Conservation (phyloP, 1,140 invertebrate species). For the Brachionus calyciflorus region DNA sequence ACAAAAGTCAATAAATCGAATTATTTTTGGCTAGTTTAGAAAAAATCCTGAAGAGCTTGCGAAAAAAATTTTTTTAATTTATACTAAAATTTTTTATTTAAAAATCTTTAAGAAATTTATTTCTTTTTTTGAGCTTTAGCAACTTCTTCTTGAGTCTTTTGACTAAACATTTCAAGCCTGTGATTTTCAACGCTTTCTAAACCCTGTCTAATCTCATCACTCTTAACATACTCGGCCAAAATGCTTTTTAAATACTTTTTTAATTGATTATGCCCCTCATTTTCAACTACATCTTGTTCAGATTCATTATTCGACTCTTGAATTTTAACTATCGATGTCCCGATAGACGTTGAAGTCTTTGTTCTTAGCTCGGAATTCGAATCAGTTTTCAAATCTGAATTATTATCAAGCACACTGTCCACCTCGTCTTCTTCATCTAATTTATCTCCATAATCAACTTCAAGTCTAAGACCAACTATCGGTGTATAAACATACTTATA, state of each 20-base stretch:
- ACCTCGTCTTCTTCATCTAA: background rate
- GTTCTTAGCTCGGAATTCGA: conserved; percentile 27
- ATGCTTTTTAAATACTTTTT: background rate
- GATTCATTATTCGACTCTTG: background rate
- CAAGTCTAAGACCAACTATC: conserved; percentile 3
- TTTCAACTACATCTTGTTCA: background rate
- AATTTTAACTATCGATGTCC: background rate
- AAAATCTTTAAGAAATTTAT: background rate
- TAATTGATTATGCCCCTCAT: background rate
- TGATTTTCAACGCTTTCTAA: background rate
- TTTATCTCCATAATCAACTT: conserved; percentile 19
- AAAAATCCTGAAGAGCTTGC: no score
- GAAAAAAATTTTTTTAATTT: no score
- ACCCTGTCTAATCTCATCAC: background rate
- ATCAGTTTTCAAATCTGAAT: conserved; percentile 26
- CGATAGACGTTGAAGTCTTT: background rate
- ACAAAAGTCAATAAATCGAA: no score
- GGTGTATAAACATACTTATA: conserved; percentile 41
- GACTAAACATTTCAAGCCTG: background rate
- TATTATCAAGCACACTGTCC: background rate
- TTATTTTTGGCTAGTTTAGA: no score
- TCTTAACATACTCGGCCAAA: background rate
- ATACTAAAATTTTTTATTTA: no score
- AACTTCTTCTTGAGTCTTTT: background rate
- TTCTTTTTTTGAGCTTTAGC: background rate